phyloP scores from a whole-genome alignment of 2,113 vertebrate genomes.

The Engystomops pustulosus region DNA sequence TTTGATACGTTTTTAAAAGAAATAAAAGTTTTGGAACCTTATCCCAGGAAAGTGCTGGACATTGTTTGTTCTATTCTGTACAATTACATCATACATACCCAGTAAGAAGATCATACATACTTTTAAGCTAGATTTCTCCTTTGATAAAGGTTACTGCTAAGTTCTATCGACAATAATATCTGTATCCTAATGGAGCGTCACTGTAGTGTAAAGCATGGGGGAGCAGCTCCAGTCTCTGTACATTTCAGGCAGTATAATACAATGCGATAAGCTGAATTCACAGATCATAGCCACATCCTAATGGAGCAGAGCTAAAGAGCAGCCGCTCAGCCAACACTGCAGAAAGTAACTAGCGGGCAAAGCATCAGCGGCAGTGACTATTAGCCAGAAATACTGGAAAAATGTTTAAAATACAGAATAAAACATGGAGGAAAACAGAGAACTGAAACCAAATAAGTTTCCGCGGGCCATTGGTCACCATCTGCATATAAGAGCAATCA shows the following conservation, averaged over 20 bases:
- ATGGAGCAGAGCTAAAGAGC: not conserved
- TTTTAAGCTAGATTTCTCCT: no score
- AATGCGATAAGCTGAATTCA: not conserved
- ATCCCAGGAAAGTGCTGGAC: no score
- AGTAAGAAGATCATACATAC: no score
- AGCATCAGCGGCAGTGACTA: not conserved
- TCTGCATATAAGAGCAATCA: conserved; percentile 59
- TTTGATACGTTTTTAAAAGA: no score
- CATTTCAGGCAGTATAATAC: not conserved
- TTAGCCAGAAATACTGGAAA: not conserved
- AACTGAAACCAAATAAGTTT: conserved; percentile 16
- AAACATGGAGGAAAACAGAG: not conserved
- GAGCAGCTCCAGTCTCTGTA: no score
- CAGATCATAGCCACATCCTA: not conserved
- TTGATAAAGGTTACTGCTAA: no score
- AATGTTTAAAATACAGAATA: conserved; percentile 11
- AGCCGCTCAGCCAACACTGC: not conserved
- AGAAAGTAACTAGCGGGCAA: not conserved
- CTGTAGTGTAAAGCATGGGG: no score
- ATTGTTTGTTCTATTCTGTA: no score
- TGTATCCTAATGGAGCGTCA: no score
- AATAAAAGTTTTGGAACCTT: no score
- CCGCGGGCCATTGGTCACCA: conserved; percentile 52
- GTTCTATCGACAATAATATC: no score
- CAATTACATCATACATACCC: no score